These are phyloP conservation scores for Zele albiditarsus DNA, from an alignment of 2,888 invertebrate genomes.

Conservation along the genomic window DNA sequence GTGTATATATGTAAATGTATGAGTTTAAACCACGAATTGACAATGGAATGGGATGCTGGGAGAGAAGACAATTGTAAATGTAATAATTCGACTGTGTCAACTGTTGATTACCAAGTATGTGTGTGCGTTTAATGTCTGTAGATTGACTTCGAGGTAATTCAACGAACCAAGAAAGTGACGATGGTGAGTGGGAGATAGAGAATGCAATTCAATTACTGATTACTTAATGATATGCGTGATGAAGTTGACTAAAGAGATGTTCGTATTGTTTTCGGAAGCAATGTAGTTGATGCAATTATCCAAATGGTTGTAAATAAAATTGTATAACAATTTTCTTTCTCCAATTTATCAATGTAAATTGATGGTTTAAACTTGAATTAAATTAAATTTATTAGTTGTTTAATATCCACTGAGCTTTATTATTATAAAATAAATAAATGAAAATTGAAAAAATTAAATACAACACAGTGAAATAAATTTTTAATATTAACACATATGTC, in stretches of 20 bases:
- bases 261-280: too few species aligned
- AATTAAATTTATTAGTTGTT: too few species aligned
- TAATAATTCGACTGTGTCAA: slow-evolving; percentile 6
- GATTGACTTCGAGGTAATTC: neutral
- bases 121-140: slow-evolving; percentile 8
- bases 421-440: too few species aligned
- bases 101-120: slow-evolving; percentile 27
- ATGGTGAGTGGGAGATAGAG: neutral
- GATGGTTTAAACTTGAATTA: too few species aligned
- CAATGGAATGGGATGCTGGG: neutral
- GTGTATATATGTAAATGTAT: neutral
- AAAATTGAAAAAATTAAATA: too few species aligned
- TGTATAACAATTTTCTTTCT: too few species aligned
- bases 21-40: neutral
- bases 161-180: neutral
- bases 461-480: too few species aligned
- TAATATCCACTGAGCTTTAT: too few species aligned
- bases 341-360: too few species aligned
- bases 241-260: neutral
- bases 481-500: too few species aligned
- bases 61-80: neutral
- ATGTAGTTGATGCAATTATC: too few species aligned
- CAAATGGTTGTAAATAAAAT: too few species aligned
- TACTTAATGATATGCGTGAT: slow-evolving; percentile 14
- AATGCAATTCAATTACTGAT: neutral